These are phyloP conservation scores for Pionites leucogaster DNA, from an alignment of 2,113 vertebrate genomes.

Conservation along the genomic window DNA sequence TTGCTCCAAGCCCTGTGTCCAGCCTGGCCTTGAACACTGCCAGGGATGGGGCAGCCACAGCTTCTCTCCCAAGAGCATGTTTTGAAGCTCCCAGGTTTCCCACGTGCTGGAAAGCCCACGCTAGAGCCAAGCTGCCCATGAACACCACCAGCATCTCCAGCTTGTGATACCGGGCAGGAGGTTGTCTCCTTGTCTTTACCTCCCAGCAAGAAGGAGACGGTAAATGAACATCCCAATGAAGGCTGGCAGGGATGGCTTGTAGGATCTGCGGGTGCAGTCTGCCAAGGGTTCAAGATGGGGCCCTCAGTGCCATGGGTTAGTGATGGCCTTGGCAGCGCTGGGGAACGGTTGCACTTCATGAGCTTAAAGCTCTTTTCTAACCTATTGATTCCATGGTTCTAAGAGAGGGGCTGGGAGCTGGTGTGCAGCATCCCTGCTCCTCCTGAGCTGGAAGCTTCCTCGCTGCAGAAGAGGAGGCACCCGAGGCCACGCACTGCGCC, in stretches of 20 bases:
- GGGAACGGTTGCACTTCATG: not conserved
- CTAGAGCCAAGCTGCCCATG: not conserved
- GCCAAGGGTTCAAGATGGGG: not conserved
- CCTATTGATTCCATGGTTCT: not conserved
- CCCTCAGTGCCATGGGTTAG: not conserved
- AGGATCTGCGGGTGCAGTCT: not conserved
- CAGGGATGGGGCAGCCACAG: not conserved
- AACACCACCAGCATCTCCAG: not conserved
- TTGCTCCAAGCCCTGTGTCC: not conserved
- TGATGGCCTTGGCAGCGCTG: not conserved
- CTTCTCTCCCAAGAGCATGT: not conserved
- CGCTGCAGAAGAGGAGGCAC: not conserved
- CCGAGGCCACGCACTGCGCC: not conserved
- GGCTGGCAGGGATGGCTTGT: not conserved
- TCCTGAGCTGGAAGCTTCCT: slow-evolving; percentile 6
- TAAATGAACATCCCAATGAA: accelerated
- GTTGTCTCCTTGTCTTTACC: not conserved
- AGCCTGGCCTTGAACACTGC: not conserved
- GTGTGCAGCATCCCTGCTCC: not conserved
- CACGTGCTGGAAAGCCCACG: not conserved
- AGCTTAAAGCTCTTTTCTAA: not conserved
- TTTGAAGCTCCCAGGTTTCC: not conserved
- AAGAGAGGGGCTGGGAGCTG: not conserved
- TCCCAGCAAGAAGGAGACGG: not conserved
- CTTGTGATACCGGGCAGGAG: accelerated